Conservation (phyloP, 2,797 vertebrate genomes). For the Phataginus tricuspis region DNA sequence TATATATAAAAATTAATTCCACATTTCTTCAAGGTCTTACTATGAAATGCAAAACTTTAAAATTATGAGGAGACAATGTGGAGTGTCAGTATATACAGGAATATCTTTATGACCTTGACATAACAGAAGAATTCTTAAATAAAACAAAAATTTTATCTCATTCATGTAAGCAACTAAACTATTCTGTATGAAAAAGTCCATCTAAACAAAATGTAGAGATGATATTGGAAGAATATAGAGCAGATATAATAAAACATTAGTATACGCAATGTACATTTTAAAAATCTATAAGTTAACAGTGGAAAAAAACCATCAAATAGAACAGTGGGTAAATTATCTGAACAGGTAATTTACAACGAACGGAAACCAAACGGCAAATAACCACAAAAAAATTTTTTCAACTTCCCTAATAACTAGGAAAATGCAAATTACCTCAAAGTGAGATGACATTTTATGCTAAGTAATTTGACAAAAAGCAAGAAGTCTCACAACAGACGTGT, state of each 20-base stretch:
- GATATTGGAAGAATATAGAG: neutral
- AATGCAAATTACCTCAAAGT: neutral
- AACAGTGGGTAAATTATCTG: neutral
- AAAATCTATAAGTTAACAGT: neutral
- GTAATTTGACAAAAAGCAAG: neutral
- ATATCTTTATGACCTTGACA: neutral
- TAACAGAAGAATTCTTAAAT: neutral
- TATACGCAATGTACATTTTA: neutral
- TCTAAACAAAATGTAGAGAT: neutral
- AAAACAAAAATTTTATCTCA: constrained; percentile 27
- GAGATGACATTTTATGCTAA: neutral
- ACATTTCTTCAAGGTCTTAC: neutral
- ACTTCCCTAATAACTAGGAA: neutral
- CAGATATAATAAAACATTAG: neutral
- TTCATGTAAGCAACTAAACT: neutral
- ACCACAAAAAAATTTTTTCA: neutral
- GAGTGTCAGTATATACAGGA: neutral
- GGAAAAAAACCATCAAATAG: neutral
- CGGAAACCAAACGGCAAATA: neutral
- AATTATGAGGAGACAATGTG: neutral
- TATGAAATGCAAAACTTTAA: neutral
- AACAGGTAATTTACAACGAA: neutral
- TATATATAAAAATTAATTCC: neutral
- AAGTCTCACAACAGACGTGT: neutral
- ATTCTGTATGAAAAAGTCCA: neutral